phyloP scores from a whole-genome alignment of 2,113 vertebrate species.

The Tupaia tana region DNA sequence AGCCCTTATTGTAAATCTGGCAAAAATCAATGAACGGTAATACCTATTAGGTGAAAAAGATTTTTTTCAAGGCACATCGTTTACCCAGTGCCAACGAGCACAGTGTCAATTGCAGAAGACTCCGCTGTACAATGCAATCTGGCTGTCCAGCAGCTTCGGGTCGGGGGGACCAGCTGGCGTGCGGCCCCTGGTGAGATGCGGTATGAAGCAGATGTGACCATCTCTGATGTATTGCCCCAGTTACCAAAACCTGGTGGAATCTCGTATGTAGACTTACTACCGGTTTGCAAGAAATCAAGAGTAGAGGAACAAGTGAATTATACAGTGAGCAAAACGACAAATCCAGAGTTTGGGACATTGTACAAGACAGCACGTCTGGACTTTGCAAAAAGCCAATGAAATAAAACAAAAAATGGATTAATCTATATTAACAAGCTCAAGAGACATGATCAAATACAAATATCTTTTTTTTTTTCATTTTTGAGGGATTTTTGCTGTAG shows the following conservation, averaged over 20 bases:
- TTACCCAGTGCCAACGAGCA: not conserved
- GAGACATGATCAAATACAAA: not conserved
- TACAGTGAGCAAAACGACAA: not conserved
- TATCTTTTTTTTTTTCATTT: too few relatives aligned
- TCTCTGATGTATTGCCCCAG: not conserved
- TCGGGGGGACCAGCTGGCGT: not conserved
- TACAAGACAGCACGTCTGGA: not conserved
- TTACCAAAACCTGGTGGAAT: not conserved
- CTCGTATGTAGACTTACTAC: not conserved
- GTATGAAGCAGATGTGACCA: not conserved
- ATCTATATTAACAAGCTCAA: not conserved
- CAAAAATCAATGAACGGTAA: not conserved
- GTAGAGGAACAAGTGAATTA: constrained; percentile 16
- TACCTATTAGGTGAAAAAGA: not conserved
- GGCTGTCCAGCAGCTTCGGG: not conserved
- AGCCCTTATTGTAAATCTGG: constrained; percentile 12
- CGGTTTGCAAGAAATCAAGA: not conserved
- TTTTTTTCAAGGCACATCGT: not conserved
- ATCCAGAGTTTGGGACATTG: not conserved
- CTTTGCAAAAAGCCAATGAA: constrained; percentile 18
- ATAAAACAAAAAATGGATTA: not conserved
- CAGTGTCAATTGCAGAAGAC: not conserved
- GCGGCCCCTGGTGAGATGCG: not conserved
- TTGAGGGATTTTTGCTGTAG: too few relatives aligned
- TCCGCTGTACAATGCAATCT: not conserved